These are phyloP conservation scores for Himalopsyche anomala DNA, from an alignment of 2,888 invertebrate species.

Conservation along the genomic window DNA sequence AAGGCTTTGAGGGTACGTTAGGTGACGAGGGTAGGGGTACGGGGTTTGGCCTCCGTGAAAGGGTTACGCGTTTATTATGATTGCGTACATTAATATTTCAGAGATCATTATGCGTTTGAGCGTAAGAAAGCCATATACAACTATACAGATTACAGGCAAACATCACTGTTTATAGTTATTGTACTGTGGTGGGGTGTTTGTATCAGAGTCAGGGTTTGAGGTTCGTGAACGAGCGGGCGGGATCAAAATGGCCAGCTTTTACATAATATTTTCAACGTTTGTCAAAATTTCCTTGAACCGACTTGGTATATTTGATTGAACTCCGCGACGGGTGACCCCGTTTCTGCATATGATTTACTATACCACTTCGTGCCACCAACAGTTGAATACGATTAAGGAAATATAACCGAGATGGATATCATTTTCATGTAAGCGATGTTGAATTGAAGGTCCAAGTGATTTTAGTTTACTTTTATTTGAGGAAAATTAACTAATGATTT, in stretches of 20 bases:
- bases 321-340: too few species aligned
- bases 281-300: too few species aligned
- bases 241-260: neutral
- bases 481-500: too few species aligned
- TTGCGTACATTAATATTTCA: slow-evolving; percentile 66
- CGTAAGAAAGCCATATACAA: slow-evolving; percentile 65
- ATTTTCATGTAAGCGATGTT: too few species aligned
- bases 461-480: too few species aligned
- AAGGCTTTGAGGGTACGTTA: slow-evolving; percentile 35
- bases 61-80: slow-evolving; percentile 66
- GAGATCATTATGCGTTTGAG: slow-evolving; percentile 66
- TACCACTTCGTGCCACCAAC: too few species aligned
- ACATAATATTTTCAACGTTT: too few species aligned
- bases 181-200: slow-evolving; percentile 46
- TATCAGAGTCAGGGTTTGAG: slow-evolving; percentile 35
- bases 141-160: slow-evolving; percentile 63
- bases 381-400: too few species aligned
- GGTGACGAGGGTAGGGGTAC: slow-evolving; percentile 52
- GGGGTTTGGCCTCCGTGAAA: slow-evolving; percentile 60
- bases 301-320: too few species aligned
- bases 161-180: slow-evolving; percentile 64
- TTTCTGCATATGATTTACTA: too few species aligned
- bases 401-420: too few species aligned
- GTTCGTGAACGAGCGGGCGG: neutral
- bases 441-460: too few species aligned